These are phyloP conservation scores for Clitarchus hookeri DNA, from an alignment of 2,888 invertebrate genomes.

Conservation along the genomic window DNA sequence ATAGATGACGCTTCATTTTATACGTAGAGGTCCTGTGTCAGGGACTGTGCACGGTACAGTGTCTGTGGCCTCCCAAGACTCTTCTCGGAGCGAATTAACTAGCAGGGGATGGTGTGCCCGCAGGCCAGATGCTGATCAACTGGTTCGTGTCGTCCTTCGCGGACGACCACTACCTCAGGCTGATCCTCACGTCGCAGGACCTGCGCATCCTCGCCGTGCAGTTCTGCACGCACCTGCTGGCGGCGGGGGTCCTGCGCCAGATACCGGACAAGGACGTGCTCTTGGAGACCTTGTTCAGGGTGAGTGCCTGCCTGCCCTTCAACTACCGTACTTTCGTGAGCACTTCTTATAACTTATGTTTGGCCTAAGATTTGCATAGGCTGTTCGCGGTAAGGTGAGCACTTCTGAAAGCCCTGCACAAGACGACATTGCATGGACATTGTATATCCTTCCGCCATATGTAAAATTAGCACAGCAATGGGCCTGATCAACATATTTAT, in stretches of 20 bases:
- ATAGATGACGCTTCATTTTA: no score
- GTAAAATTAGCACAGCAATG: no score
- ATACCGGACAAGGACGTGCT: slow-evolving; percentile 75
- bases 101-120: slow-evolving; percentile 47
- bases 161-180: slow-evolving; percentile 69
- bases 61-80: no score
- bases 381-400: no score
- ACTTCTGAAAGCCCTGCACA: no score
- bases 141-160: slow-evolving; percentile 82
- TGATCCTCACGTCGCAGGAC: slow-evolving; percentile 69
- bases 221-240: slow-evolving; percentile 84
- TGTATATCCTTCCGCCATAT: no score
- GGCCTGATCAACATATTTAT: no score
- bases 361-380: no score
- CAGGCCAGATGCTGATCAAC: slow-evolving; percentile 91
- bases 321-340: slow-evolving; percentile 12
- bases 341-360: background rate
- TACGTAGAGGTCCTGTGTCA: no score
- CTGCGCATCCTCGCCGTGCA: slow-evolving; percentile 77
- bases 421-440: no score
- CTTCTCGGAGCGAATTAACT: no score
- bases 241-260: slow-evolving; percentile 83
- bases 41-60: no score
- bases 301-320: slow-evolving; percentile 51
- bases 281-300: slow-evolving; percentile 71